These are phyloP conservation scores for Temnothorax rugatulus DNA, from an alignment of 2,888 invertebrate species.

Conservation along the genomic window DNA sequence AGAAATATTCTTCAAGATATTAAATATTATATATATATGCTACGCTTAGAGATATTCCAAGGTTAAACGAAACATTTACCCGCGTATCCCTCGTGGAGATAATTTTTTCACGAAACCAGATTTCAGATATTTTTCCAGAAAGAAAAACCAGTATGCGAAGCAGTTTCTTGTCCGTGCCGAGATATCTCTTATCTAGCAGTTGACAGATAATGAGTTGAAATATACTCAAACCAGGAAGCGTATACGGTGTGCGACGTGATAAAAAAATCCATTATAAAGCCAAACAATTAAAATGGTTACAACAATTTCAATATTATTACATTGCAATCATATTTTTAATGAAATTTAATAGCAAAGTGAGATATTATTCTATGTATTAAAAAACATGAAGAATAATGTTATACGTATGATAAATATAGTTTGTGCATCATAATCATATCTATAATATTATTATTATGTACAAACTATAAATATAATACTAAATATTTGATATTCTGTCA, in stretches of 20 bases:
- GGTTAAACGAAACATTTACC: conserved; percentile 15
- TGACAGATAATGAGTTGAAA: neutral
- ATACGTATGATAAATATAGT: neutral
- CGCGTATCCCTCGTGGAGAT: neutral
- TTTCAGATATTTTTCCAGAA: conserved; percentile 36
- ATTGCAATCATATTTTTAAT: neutral
- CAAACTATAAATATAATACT: neutral
- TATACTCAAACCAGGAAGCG: neutral
- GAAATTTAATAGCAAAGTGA: neutral
- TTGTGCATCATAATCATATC: too few relatives aligned
- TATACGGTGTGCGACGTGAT: neutral
- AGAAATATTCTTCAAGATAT: neutral
- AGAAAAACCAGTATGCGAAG: conserved; percentile 33
- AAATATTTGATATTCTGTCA: neutral
- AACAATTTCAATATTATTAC: neutral
- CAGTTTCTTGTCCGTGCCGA: conserved; percentile 14
- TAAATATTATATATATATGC: neutral
- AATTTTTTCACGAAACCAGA: conserved; percentile 36
- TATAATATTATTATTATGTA: too few relatives aligned
- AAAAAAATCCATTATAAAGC: neutral
- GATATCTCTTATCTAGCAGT: neutral
- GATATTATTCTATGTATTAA: neutral
- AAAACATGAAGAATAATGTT: neutral
- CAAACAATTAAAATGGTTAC: neutral
- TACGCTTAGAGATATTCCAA: conserved; percentile 3